phyloP scores from a whole-genome alignment of 2,888 invertebrate genomes.

The Hanleya hanleyi region DNA sequence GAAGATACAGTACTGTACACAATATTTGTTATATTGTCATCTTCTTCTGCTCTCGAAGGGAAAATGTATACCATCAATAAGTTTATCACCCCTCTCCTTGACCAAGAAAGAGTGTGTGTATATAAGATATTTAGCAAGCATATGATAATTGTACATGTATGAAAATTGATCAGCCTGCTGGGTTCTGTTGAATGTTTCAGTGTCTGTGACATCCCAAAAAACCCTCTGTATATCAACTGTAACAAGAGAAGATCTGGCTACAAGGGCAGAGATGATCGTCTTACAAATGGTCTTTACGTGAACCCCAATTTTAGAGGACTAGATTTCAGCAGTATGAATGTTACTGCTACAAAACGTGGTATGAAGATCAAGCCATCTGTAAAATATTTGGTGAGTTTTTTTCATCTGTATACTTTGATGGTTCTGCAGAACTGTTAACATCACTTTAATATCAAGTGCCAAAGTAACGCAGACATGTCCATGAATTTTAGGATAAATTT shows the following conservation, averaged over 20 bases:
- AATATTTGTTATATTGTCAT: too few relatives aligned
- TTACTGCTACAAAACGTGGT: conserved; percentile 45
- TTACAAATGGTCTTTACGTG: conserved; percentile 39
- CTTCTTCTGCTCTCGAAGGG: too few relatives aligned
- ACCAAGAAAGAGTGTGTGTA: too few relatives aligned
- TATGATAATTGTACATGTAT: too few relatives aligned
- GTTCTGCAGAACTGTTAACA: too few relatives aligned
- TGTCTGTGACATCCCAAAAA: conserved; percentile 57
- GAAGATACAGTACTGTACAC: too few relatives aligned
- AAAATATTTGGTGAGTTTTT: not conserved
- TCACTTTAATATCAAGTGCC: too few relatives aligned
- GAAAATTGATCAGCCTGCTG: too few relatives aligned
- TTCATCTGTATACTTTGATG: too few relatives aligned
- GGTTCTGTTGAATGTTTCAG: conserved; percentile 46
- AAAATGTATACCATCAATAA: too few relatives aligned
- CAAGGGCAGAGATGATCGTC: conserved; percentile 14
- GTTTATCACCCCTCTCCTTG: too few relatives aligned
- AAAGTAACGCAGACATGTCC: not conserved
- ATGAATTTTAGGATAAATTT: not conserved
- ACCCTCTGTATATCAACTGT: conserved; percentile 65
- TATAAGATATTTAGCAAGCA: too few relatives aligned
- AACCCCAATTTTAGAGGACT: conserved; percentile 34
- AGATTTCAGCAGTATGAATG: conserved; percentile 39
- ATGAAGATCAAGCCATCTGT: conserved; percentile 44
- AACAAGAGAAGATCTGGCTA: conserved; percentile 22